Base-by-base conservation (phyloP, 2,888 invertebrate genomes). In the Drosophila paracracens region DNA sequence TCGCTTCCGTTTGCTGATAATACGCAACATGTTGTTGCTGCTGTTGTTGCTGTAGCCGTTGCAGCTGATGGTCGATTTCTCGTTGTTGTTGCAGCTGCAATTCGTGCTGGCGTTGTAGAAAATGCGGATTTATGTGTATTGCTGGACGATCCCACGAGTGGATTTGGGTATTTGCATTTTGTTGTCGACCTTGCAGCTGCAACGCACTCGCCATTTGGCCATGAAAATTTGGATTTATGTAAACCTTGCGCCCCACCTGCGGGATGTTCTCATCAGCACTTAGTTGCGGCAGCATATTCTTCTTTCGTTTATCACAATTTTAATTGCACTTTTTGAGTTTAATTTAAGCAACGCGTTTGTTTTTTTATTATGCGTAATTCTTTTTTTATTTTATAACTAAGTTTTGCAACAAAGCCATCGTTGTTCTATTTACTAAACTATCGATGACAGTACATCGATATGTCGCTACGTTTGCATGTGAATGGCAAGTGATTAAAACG, bases 71-170 rank as follows among this genome's bases (percentile, higher is more conserved):
- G 13, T 38, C 38, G n/a, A n/a, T 43, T 21, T 72, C 58, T 46
- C 70, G 65, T 38, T 75, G 56, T 11, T 61, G 62, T 35, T 40
- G 66, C 40, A 31, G 13, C 48, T 62, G 63, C 46, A 59, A 40
- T 48, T 71, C 81, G 6, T 27, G 94, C 93, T 36, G 87, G 4
- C 80, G 83, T 53, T 82, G 79, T 25, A 93, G 62, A 68, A 93
- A 93, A 29, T 91, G 78, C 5, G 93, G 93, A 85, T 93, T 93
- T 62, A 93, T 92, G 60, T 93, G 93, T 60, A 92, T 92, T 10
- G 91, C 88, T 53, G 86, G 76, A n/a, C 83, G 50, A 29, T 80
- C 62, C 54, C 62, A 69, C 13, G 66, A 71, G 11, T 66, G 69
- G 4, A 27, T 46, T 25, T 46, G 33, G 27, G 35, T 21, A 57